A percentile compares a stretch with the other conserved stretches of the same genome.
Conservation (phyloP, 2,888 invertebrate genomes). For the Agonopterix arenella region DNA sequence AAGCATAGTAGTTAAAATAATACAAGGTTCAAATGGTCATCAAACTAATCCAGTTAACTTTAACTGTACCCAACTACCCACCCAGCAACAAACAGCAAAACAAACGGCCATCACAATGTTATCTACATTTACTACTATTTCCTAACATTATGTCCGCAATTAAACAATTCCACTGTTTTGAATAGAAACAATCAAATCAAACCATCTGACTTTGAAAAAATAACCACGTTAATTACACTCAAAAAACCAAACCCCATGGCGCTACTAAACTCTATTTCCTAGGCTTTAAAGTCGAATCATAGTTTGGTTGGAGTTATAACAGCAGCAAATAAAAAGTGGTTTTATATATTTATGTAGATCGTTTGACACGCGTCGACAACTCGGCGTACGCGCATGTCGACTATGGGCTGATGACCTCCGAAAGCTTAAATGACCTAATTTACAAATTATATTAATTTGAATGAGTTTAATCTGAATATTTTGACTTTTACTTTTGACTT, state of each 20-base stretch:
- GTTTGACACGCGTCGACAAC: conserved; percentile 52
- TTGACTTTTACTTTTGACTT: too few relatives aligned
- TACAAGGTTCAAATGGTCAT: too few relatives aligned
- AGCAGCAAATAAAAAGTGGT: conserved; percentile 11
- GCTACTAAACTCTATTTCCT: conserved; percentile 2
- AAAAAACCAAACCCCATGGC: neutral
- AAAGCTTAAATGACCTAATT: conserved; percentile 9
- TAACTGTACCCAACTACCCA: too few relatives aligned
- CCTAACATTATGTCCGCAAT: conserved; percentile 49
- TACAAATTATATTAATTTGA: neutral
- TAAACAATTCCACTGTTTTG: conserved; percentile 64
- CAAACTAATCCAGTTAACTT: neutral
- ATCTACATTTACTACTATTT: conserved; percentile 34
- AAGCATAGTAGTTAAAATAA: too few relatives aligned
- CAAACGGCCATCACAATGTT: conserved; percentile 11
- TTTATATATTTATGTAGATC: conserved; percentile 25
- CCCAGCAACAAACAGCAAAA: conserved; percentile 1
- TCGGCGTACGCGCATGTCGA: conserved; percentile 16
- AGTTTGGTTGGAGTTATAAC: neutral
- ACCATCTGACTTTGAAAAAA: conserved; percentile 41
- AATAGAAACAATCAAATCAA: conserved; percentile 66
- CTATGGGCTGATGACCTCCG: conserved; percentile 29
- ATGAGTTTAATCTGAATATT: too few relatives aligned
- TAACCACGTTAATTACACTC: conserved; percentile 12
- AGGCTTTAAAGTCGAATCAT: conserved; percentile 21